Conservation (phyloP, 2,888 invertebrate genomes). For the Ophraella communa region DNA sequence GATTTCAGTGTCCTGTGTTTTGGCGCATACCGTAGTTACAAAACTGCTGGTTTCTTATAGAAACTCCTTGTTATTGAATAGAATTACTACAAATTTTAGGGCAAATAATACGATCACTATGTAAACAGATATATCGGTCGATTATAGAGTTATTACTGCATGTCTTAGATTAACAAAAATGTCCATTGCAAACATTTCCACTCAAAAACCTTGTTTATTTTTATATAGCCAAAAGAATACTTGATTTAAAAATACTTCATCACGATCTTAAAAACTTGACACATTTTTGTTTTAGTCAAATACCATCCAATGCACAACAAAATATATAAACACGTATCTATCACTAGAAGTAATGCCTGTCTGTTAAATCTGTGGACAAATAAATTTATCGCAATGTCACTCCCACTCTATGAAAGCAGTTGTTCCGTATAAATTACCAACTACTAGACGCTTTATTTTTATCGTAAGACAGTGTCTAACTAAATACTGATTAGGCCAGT, state of each 20-base stretch:
- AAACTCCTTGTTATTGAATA: too few relatives aligned
- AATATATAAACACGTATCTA: slow-evolving; percentile 35
- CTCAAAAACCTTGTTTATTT: not conserved
- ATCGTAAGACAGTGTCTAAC: slow-evolving; percentile 28
- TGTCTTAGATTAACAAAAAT: too few relatives aligned
- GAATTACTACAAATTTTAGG: too few relatives aligned
- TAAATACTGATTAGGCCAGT: slow-evolving; percentile 22
- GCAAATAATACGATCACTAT: too few relatives aligned
- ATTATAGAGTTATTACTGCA: too few relatives aligned
- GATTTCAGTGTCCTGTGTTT: too few relatives aligned
- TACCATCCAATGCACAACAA: slow-evolving; percentile 28
- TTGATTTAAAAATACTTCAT: slow-evolving; percentile 1
- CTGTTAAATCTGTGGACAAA: slow-evolving; percentile 34
- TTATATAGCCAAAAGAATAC: not conserved
- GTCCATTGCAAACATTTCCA: not conserved
- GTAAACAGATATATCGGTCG: too few relatives aligned
- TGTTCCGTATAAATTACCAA: slow-evolving; percentile 38
- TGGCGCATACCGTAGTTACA: too few relatives aligned
- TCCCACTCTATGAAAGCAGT: slow-evolving; percentile 34
- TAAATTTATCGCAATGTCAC: slow-evolving; percentile 32
- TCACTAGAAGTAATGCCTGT: slow-evolving; percentile 36
- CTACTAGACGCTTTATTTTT: slow-evolving; percentile 36
- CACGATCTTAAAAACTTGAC: slow-evolving; percentile 17
- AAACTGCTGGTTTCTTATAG: too few relatives aligned
- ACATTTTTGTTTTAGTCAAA: slow-evolving; percentile 30